Evolutionary conservation across 2,888 invertebrate species (phyloP).

Genomic region (Saturnia pavonia): DNA sequence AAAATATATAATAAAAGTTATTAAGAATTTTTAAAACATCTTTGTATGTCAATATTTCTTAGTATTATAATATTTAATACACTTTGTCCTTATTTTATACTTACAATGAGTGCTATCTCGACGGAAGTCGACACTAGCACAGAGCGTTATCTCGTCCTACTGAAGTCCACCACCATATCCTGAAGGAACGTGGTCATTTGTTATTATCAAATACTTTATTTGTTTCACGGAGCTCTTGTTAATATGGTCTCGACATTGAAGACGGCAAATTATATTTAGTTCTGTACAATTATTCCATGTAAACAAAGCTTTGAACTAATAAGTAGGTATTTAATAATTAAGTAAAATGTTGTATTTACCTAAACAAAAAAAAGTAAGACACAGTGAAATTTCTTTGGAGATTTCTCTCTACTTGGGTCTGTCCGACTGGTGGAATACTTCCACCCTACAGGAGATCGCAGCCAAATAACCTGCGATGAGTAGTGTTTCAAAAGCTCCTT

Average conservation of each 20-base stretch:
- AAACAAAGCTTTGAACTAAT: neutral
- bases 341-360: too few species aligned
- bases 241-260: slow-evolving; percentile 38
- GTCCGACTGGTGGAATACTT: too few species aligned
- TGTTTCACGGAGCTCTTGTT: slow-evolving; percentile 49
- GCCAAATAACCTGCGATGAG: too few species aligned
- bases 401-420: too few species aligned
- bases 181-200: slow-evolving; percentile 47
- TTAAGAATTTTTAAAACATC: neutral
- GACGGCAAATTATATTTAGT: slow-evolving; percentile 32
- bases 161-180: slow-evolving; percentile 56
- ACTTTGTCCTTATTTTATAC: slow-evolving; percentile 46
- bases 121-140: slow-evolving; percentile 59
- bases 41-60: slow-evolving; percentile 15
- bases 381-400: too few species aligned
- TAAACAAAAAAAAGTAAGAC: too few species aligned
- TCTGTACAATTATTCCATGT: neutral
- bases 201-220: slow-evolving; percentile 42
- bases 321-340: neutral
- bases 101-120: slow-evolving; percentile 48
- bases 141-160: slow-evolving; percentile 57
- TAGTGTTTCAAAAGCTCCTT: too few species aligned
- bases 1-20: too few species aligned
- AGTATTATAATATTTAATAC: slow-evolving; percentile 21
- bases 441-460: too few species aligned